These are phyloP conservation scores for Tychaedon coryphoeus DNA, from an alignment of 2,113 vertebrate species.

Conservation along the genomic window DNA sequence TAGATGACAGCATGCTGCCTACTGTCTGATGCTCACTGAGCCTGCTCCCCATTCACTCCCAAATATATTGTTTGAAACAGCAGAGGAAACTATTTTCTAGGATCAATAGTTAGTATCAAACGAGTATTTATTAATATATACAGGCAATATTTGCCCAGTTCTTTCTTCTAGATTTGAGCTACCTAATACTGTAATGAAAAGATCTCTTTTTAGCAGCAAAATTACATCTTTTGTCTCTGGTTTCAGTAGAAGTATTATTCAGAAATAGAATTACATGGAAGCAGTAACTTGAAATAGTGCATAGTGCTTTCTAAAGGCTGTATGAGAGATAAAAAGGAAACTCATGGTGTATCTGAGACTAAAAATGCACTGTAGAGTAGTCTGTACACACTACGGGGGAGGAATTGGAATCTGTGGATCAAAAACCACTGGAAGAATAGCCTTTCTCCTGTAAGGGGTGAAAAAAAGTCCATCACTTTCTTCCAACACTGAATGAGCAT, in stretches of 20 bases:
- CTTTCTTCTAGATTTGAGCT: not conserved
- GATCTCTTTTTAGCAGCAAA: not conserved
- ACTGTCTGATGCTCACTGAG: not conserved
- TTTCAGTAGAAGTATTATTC: not conserved
- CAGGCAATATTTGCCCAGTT: not conserved
- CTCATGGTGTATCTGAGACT: not conserved
- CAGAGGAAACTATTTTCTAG: not conserved
- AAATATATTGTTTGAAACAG: not conserved
- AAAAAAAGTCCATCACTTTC: not conserved
- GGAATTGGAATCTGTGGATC: not conserved
- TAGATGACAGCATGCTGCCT: not conserved
- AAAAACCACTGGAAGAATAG: not conserved
- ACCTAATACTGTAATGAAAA: not conserved
- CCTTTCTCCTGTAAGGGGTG: not conserved
- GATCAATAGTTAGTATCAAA: not conserved
- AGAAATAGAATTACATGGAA: not conserved
- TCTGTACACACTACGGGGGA: rapidly evolving
- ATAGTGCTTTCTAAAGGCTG: not conserved
- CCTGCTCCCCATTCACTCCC: not conserved
- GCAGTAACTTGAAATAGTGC: not conserved
- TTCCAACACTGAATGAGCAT: not conserved
- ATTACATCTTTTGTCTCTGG: not conserved
- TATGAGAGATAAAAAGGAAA: not conserved
- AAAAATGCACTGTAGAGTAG: not conserved
- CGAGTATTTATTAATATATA: not conserved